Conservation (phyloP, 1,140 invertebrate species). For the Atta colombica region DNA sequence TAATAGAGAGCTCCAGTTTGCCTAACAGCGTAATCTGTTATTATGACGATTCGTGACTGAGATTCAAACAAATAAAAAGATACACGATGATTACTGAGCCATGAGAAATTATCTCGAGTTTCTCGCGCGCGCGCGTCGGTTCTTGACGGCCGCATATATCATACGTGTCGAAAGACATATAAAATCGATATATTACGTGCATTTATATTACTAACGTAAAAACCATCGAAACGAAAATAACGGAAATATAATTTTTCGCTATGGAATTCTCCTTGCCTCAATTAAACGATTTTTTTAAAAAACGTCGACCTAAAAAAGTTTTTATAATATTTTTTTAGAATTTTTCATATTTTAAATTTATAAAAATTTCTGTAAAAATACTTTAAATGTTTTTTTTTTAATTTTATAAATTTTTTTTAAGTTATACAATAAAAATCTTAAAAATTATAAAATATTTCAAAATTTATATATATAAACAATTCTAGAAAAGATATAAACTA, state of each 20-base stretch:
- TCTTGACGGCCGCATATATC: background rate
- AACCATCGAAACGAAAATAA: background rate
- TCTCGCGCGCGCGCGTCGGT: background rate
- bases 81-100: slow-evolving; percentile 25
- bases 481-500: too few relatives aligned
- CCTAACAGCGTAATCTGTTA: slow-evolving; percentile 25
- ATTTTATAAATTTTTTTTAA: too few relatives aligned
- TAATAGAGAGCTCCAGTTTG: slow-evolving; percentile 4
- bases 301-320: background rate
- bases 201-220: slow-evolving; percentile 16
- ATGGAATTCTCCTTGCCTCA: background rate
- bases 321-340: background rate
- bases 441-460: too few relatives aligned
- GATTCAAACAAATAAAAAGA: slow-evolving; percentile 47
- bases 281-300: background rate
- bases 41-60: slow-evolving; percentile 39
- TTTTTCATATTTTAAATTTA: too few relatives aligned
- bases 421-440: too few relatives aligned
- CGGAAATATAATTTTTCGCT: background rate
- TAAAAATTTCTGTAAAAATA: too few relatives aligned
- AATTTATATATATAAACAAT: too few relatives aligned
- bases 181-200: slow-evolving; percentile 16
- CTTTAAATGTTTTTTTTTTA: too few relatives aligned
- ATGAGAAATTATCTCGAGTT: slow-evolving; percentile 22
- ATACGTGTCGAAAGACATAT: slow-evolving; percentile 35